A percentile compares a stretch with the other conserved stretches of the same genome.
These are phyloP conservation scores for Graphium colonna DNA, from an alignment of 2,888 invertebrate species.

Conservation along the genomic window DNA sequence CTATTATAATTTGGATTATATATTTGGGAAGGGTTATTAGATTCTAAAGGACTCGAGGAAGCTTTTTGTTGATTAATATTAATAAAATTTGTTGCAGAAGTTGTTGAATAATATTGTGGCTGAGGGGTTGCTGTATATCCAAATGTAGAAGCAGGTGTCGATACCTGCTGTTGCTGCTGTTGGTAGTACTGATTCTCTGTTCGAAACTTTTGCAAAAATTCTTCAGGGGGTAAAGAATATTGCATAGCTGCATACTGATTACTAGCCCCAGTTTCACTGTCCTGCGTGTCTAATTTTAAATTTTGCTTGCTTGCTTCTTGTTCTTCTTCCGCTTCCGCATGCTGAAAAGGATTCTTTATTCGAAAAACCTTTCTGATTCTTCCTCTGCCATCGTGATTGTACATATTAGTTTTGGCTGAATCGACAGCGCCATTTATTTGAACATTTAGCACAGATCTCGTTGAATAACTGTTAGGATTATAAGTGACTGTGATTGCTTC, in stretches of 20 bases:
- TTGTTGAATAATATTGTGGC: slow-evolving; percentile 64
- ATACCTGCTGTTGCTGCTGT: slow-evolving; percentile 45
- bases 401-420: slow-evolving; percentile 51
- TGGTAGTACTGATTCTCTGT: slow-evolving; percentile 64
- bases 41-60: slow-evolving; percentile 49
- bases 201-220: slow-evolving; percentile 67
- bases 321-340: slow-evolving; percentile 44
- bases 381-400: slow-evolving; percentile 47
- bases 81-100: slow-evolving; percentile 50
- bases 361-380: slow-evolving; percentile 61
- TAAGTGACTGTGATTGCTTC: slow-evolving; percentile 53
- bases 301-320: slow-evolving; percentile 41
- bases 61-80: slow-evolving; percentile 47
- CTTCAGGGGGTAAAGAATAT: slow-evolving; percentile 73
- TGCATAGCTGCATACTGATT: slow-evolving; percentile 72
- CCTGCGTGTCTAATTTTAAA: slow-evolving; percentile 45
- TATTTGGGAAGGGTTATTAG: slow-evolving; percentile 49
- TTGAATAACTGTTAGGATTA: slow-evolving; percentile 54
- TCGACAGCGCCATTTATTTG: slow-evolving; percentile 59
- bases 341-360: slow-evolving; percentile 70
- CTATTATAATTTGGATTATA: slow-evolving; percentile 49
- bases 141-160: slow-evolving; percentile 56
- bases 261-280: slow-evolving; percentile 67
- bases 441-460: slow-evolving; percentile 48
- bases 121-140: slow-evolving; percentile 68